phyloP scores from a whole-genome alignment of 2,113 vertebrate genomes.

The Oreochromis tanganicae region DNA sequence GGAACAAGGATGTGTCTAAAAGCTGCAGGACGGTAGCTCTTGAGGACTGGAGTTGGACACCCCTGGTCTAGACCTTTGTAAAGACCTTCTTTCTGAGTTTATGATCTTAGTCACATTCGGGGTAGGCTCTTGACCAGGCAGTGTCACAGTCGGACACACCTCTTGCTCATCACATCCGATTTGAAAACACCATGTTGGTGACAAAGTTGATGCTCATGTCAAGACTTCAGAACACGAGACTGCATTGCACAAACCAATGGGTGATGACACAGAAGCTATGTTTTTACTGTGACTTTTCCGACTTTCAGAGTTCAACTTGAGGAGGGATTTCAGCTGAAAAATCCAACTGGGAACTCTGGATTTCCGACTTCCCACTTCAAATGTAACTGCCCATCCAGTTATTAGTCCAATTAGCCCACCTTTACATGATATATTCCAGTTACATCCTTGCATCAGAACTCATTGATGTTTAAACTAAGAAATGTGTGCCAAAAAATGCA shows the following conservation, averaged over 20 bases:
- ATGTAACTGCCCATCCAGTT: neutral
- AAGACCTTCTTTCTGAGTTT: neutral
- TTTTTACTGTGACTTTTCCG: neutral
- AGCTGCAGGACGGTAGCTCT: neutral
- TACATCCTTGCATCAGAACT: neutral
- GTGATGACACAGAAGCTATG: neutral
- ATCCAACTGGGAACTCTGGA: neutral
- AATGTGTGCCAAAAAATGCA: neutral
- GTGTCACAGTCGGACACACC: neutral
- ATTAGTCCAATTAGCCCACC: neutral
- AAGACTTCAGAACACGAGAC: neutral
- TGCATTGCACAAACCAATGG: neutral
- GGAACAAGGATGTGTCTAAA: neutral
- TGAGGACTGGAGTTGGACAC: neutral
- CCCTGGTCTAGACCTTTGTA: neutral
- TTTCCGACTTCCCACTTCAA: neutral
- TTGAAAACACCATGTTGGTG: neutral
- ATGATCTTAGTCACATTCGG: neutral
- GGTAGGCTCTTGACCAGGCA: too few relatives aligned
- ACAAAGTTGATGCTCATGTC: neutral
- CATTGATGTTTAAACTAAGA: neutral
- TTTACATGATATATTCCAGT: rapidly evolving
- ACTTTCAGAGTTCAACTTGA: neutral
- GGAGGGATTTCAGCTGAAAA: neutral
- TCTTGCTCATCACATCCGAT: neutral